A percentile compares a stretch with the other conserved stretches of the same genome.
These are phyloP conservation scores for Shargacucullia verbasci DNA, from an alignment of 2,888 invertebrate species.

Conservation along the genomic window DNA sequence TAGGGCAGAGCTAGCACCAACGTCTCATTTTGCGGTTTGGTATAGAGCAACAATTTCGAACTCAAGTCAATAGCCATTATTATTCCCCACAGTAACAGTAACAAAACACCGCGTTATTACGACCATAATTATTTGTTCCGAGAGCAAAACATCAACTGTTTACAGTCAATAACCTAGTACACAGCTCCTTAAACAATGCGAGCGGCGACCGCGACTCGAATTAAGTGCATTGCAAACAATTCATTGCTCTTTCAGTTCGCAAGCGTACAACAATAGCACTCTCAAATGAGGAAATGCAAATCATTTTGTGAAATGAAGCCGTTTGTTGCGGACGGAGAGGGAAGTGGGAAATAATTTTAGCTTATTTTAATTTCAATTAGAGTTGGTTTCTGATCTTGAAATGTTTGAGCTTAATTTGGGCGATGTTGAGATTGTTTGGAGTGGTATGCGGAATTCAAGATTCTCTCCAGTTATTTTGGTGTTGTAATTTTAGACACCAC, in stretches of 20 bases:
- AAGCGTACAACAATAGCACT: slow-evolving; percentile 50
- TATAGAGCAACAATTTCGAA: neutral
- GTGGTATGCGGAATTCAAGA: neutral
- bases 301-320: slow-evolving; percentile 60
- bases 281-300: slow-evolving; percentile 62
- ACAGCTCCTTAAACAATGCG: slow-evolving; percentile 40
- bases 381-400: slow-evolving; percentile 18
- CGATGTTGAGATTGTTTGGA: neutral
- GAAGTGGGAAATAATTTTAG: slow-evolving; percentile 37
- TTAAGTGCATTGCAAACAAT: slow-evolving; percentile 67
- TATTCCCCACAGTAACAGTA: neutral
- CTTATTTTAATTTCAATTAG: slow-evolving; percentile 27
- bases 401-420: neutral
- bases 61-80: neutral
- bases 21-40: neutral
- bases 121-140: slow-evolving; percentile 17
- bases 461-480: no score
- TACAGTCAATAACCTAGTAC: slow-evolving; percentile 32
- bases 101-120: slow-evolving; percentile 9
- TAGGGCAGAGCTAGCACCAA: no score
- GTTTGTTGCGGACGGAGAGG: slow-evolving; percentile 48
- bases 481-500: no score
- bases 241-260: slow-evolving; percentile 62
- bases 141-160: slow-evolving; percentile 16
- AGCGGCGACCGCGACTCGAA: slow-evolving; percentile 48